Percentiles rank a stretch among this genome's conserved stretches.
Conservation (phyloP, 2,113 vertebrate genomes). For the Bos taurus region DNA sequence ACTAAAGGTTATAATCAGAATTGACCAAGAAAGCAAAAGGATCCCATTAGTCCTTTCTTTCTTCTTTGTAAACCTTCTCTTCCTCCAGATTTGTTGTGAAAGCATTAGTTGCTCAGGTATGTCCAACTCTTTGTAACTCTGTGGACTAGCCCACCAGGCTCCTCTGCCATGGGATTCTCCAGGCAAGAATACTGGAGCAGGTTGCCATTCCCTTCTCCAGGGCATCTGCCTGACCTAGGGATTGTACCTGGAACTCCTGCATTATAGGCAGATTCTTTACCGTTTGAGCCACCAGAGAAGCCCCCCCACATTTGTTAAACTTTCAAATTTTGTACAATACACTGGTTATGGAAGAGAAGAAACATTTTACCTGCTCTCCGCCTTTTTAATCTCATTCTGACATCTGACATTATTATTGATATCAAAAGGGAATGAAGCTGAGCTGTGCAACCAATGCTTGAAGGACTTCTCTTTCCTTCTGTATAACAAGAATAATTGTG, state of each 20-base stretch:
- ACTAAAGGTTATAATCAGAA: neutral
- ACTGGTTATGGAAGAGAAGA: neutral
- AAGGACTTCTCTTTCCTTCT: neutral
- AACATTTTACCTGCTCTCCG: neutral
- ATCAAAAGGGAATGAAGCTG: neutral
- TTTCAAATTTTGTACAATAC: neutral
- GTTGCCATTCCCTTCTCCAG: neutral
- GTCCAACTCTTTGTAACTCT: neutral
- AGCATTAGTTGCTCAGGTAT: neutral
- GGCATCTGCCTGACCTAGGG: neutral
- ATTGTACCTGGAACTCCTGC: neutral
- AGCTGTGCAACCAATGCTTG: neutral
- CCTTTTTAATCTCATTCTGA: neutral
- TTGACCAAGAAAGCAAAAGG: neutral
- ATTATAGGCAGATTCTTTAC: neutral
- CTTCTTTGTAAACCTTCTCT: neutral
- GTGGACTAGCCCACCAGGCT: neutral
- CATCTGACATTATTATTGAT: neutral
- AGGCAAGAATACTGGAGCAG: neutral
- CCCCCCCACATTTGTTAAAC: neutral
- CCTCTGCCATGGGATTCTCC: neutral
- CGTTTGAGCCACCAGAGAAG: neutral
- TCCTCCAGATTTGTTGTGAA: neutral
- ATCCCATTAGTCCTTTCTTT: neutral
- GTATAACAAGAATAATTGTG: neutral